phyloP scores from a whole-genome alignment of 30 jellyfish, hydroid and myxozoan genomes.

The Cassiopea andromeda region DNA sequence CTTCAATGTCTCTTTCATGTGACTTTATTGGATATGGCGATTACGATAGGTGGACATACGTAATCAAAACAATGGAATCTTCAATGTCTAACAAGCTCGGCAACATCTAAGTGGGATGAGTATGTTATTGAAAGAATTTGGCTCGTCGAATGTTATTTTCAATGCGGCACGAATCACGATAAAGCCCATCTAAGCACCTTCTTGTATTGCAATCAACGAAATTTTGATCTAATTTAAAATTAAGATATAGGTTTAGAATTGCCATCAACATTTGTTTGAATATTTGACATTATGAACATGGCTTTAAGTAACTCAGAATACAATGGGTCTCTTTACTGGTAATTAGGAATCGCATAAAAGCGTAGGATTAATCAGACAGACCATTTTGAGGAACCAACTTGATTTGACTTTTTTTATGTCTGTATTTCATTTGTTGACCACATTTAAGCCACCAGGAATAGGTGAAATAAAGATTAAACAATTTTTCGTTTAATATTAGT shows the following conservation, averaged over 20 bases:
- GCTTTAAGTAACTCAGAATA: background rate
- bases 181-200: slow-evolving; percentile 5
- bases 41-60: slow-evolving; percentile 14
- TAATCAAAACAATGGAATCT: slow-evolving; percentile 37
- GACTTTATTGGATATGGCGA: slow-evolving; percentile 30
- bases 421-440: background rate
- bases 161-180: slow-evolving; percentile 19
- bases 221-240: background rate
- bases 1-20: slow-evolving; percentile 23
- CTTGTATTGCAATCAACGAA: slow-evolving; percentile 18
- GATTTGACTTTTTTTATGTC: background rate
- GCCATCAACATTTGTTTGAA: slow-evolving; percentile 19
- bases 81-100: slow-evolving; percentile 41
- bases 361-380: background rate
- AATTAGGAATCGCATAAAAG: background rate
- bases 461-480: background rate
- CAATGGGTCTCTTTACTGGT: background rate
- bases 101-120: slow-evolving; percentile 47
- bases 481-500: too few species aligned
- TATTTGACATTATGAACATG: background rate
- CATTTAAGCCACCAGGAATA: background rate
- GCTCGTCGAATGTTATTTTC: slow-evolving; percentile 12
- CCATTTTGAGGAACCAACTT: background rate
- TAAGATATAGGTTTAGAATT: slow-evolving; percentile 8
- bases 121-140: background rate